phyloP scores from a whole-genome alignment of 2,113 vertebrate genomes.

The Lynx canadensis region DNA sequence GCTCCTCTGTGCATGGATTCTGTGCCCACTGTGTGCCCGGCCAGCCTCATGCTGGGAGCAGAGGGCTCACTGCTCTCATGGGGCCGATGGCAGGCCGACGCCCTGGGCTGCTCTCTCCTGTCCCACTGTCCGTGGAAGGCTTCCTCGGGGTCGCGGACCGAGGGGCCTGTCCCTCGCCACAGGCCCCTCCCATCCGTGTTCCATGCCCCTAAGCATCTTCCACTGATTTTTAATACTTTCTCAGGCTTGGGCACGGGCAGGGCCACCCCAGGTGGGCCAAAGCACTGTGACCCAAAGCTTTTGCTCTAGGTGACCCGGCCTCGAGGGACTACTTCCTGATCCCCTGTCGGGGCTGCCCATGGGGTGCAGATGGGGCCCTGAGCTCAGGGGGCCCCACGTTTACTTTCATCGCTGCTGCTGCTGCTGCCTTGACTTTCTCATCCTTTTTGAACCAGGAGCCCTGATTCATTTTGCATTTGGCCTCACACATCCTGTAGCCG shows the following conservation, averaged over 20 bases:
- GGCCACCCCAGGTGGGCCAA: neutral
- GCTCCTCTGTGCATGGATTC: rapidly evolving
- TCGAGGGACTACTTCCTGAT: neutral
- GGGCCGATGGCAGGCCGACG: neutral
- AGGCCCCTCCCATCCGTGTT: neutral
- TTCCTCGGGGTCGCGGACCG: neutral
- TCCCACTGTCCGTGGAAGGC: neutral
- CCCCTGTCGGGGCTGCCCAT: rapidly evolving
- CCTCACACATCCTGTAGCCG: rapidly evolving
- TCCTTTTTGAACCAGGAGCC: too few species aligned
- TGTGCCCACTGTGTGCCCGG: neutral
- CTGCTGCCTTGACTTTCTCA: rapidly evolving
- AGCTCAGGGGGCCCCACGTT: rapidly evolving
- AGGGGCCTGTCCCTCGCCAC: neutral
- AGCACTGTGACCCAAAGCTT: neutral
- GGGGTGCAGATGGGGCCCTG: neutral
- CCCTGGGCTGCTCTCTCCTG: neutral
- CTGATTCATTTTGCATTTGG: rapidly evolving
- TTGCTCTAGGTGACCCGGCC: neutral
- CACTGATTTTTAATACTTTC: neutral
- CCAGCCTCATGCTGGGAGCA: neutral
- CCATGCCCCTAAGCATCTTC: neutral
- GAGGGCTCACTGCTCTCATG: neutral
- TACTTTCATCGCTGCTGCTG: rapidly evolving
- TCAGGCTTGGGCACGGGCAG: neutral